phyloP scores from a whole-genome alignment of 2,797 vertebrate genomes.

The Sebastes umbrosus region DNA sequence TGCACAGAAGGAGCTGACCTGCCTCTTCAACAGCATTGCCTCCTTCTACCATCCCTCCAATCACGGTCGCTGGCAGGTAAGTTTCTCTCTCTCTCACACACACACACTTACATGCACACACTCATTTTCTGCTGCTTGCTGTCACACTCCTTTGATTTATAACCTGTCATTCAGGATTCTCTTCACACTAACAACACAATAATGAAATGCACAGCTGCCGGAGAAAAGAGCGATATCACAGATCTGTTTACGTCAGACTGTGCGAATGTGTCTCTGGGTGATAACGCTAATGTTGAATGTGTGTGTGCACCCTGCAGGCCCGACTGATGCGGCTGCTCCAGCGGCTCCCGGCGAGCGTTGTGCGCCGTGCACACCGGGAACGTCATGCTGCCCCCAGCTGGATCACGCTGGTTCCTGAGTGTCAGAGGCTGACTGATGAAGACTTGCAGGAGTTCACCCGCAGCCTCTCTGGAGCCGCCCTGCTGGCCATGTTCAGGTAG shows the following conservation, averaged over 20 bases:
- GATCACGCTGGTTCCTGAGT: conserved; percentile 91
- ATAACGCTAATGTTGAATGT: conserved; percentile 21
- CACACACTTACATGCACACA: background rate
- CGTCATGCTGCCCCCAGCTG: conserved; percentile 89
- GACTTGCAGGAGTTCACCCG: conserved; percentile 93
- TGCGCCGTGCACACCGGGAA: conserved; percentile 93
- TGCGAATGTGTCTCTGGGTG: conserved; percentile 22
- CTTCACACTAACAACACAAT: conserved; percentile 33
- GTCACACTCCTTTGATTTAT: conserved; percentile 55
- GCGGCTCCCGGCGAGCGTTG: conserved; percentile 90
- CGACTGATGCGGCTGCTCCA: conserved; percentile 97
- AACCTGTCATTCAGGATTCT: conserved; percentile 46
- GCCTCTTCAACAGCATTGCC: conserved; percentile 94
- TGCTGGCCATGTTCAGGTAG: conserved; percentile 94
- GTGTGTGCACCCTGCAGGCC: conserved; percentile 76
- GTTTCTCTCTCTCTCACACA: background rate
- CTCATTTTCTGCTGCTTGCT: conserved; percentile 31
- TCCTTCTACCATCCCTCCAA: conserved; percentile 98
- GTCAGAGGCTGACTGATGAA: conserved; percentile 89
- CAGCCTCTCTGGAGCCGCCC: conserved; percentile 92
- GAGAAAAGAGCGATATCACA: conserved; percentile 41
- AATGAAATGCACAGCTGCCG: conserved; percentile 50
- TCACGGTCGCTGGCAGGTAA: conserved; percentile 96
- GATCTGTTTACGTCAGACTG: conserved; percentile 36
- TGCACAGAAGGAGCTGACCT: conserved; percentile 91